phyloP scores from a whole-genome alignment of 2,797 vertebrate genomes.

The Schizopygopsis malacanthus region DNA sequence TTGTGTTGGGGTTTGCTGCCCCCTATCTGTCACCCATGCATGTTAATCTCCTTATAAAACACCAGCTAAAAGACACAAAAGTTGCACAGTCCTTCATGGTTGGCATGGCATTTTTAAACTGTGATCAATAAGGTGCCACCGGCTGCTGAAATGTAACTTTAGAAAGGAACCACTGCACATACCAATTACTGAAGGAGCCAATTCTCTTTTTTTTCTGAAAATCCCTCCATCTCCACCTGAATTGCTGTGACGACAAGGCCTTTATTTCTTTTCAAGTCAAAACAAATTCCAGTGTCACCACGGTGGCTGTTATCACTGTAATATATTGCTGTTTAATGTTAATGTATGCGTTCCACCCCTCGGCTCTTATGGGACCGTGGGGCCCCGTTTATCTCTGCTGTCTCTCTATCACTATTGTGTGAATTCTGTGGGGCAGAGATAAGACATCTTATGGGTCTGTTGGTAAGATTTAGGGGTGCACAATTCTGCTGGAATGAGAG shows the following conservation, averaged over 20 bases:
- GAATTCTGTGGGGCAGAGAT: conserved; percentile 46
- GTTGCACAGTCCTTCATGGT: conserved; percentile 28
- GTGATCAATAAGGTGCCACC: conserved; percentile 31
- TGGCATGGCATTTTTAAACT: conserved; percentile 16
- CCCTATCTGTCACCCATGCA: conserved; percentile 6
- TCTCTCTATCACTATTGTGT: conserved; percentile 37
- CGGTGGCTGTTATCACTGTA: conserved; percentile 35
- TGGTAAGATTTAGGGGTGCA: conserved; percentile 33
- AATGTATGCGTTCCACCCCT: conserved; percentile 37
- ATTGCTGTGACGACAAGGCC: conserved; percentile 28
- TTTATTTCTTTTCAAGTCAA: conserved; percentile 43
- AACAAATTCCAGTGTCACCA: conserved; percentile 40
- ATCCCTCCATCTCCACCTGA: conserved; percentile 35
- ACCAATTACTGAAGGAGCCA: conserved; percentile 29
- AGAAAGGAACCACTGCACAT: conserved; percentile 12
- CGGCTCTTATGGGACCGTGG: background rate
- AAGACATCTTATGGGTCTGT: conserved; percentile 41
- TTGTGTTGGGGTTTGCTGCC: conserved; percentile 33
- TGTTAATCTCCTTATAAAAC: background rate
- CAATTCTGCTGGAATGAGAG: conserved; percentile 23
- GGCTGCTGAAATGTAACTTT: conserved; percentile 19
- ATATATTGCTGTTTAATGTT: conserved; percentile 51
- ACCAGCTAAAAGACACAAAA: conserved; percentile 14
- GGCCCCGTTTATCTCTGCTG: conserved; percentile 3
- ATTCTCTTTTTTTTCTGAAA: conserved; percentile 23